phyloP scores from a whole-genome alignment of 2,797 vertebrate species.

The Zalophus californianus region DNA sequence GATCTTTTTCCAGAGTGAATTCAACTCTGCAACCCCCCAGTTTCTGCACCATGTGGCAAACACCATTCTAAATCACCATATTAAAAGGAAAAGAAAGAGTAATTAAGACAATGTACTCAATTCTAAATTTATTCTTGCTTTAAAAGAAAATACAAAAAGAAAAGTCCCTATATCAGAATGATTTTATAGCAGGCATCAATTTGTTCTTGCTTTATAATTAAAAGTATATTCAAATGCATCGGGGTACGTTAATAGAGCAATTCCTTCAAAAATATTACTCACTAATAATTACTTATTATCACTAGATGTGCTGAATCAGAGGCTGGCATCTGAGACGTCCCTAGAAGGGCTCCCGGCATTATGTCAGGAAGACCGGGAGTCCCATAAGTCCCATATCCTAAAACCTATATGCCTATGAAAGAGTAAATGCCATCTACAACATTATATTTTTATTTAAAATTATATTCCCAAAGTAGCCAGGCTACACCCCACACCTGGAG shows the following conservation, averaged over 20 bases:
- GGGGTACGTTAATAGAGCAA: no score
- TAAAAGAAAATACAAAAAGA: slow-evolving; percentile 26
- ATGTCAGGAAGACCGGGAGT: no score
- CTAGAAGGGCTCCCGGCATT: no score
- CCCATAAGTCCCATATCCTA: no score
- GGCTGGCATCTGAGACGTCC: no score
- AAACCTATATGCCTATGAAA: slow-evolving; percentile 32
- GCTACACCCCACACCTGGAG: not conserved
- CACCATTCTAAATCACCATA: not conserved
- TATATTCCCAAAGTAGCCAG: slow-evolving; percentile 26
- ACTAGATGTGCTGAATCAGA: no score
- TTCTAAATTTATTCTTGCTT: slow-evolving; percentile 54
- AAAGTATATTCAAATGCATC: slow-evolving; percentile 53
- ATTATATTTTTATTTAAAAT: slow-evolving; percentile 39
- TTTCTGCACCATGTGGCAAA: slow-evolving; percentile 4
- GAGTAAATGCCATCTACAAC: not conserved
- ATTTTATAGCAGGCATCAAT: not conserved
- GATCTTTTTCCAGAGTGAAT: not conserved
- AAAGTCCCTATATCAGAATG: slow-evolving; percentile 18
- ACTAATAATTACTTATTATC: no score
- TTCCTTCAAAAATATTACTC: no score
- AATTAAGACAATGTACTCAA: slow-evolving; percentile 53
- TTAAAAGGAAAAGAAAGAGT: slow-evolving; percentile 17
- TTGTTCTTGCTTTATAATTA: slow-evolving; percentile 41
- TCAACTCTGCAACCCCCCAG: not conserved